phyloP scores from a whole-genome alignment of 2,888 invertebrate genomes.

The Dromius quadrimaculatus region DNA sequence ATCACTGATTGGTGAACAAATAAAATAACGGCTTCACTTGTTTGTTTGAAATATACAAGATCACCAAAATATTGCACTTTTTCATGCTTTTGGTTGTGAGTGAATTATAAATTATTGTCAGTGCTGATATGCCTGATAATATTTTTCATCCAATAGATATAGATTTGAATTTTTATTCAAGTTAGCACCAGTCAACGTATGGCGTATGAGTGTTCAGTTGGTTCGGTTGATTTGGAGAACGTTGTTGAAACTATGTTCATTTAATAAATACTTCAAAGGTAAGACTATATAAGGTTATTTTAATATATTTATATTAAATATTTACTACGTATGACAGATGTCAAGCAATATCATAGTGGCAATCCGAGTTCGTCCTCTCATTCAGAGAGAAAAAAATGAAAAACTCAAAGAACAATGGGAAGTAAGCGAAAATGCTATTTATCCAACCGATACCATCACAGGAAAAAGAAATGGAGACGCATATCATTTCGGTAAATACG shows the following conservation, averaged over 20 bases:
- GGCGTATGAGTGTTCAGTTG: too few relatives aligned
- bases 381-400: constrained; percentile 74
- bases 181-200: too few relatives aligned
- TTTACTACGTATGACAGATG: constrained; percentile 49
- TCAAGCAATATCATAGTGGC: constrained; percentile 77
- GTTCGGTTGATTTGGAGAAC: not conserved
- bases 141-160: too few relatives aligned
- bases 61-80: too few relatives aligned
- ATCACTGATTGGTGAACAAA: too few relatives aligned
- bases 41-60: too few relatives aligned
- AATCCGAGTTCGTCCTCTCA: constrained; percentile 79
- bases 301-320: not conserved
- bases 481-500: constrained; percentile 66
- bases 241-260: not conserved
- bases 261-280: not conserved
- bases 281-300: too few relatives aligned
- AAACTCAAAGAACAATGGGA: constrained; percentile 73
- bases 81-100: too few relatives aligned
- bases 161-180: too few relatives aligned
- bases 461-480: constrained; percentile 61
- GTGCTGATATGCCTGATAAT: too few relatives aligned
- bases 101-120: too few relatives aligned
- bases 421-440: constrained; percentile 72
- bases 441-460: constrained; percentile 69
- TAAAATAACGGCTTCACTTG: too few relatives aligned